Base-by-base conservation (phyloP, 2,888 invertebrate genomes). In the Altica lythri region DNA sequence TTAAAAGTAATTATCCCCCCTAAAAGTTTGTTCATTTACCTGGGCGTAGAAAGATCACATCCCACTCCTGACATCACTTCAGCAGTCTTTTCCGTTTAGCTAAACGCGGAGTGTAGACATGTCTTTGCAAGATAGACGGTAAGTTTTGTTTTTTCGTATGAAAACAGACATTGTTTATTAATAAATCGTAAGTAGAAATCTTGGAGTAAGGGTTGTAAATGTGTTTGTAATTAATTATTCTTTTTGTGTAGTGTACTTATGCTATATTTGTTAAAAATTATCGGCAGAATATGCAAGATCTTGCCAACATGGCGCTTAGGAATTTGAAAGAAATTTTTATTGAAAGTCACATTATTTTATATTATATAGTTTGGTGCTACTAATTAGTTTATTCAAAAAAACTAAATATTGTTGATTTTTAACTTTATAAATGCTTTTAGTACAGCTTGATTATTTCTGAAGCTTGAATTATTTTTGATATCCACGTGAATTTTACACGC, bases 121-220 rank as follows among this genome's bases (percentile, higher is more conserved):
- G 89, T 89, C 89, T 60, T 80, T 86, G 83, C 84, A 82, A 78
- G 89, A 89, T 81, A 83, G 86, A 84, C 86, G 88, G 89, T 88
- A 86, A 88, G 86, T 83, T 75, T 68, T 68, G 65, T 69, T 72
- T 72, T 79, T 78, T 55, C 42, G 17, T 34, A 51, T 32, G 32
- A 46, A 61, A 58, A 47, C 59, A 53, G 25, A 10, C 9, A 29
- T 12, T 57, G 59, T 60, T 59, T 53, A 53, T 58, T 49, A 25
- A 19, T 44, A 35, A 58, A 58, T 55, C 47, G 53, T 59, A 47
- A 54, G 54, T 55, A 55, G 22, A 55, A 60, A 49, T 43, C 34
- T 54, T 52, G 37, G 37, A 25, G 40, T 44, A 54, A n/a, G n/a
- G n/a, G n/a, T 55, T 30, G 19, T 53, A 37, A 14, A 50, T 17